A percentile compares a stretch with the other conserved stretches of the same genome.
These are phyloP conservation scores for Phrynocephalus forsythii DNA, from an alignment of 2,797 vertebrate genomes.

Conservation along the genomic window DNA sequence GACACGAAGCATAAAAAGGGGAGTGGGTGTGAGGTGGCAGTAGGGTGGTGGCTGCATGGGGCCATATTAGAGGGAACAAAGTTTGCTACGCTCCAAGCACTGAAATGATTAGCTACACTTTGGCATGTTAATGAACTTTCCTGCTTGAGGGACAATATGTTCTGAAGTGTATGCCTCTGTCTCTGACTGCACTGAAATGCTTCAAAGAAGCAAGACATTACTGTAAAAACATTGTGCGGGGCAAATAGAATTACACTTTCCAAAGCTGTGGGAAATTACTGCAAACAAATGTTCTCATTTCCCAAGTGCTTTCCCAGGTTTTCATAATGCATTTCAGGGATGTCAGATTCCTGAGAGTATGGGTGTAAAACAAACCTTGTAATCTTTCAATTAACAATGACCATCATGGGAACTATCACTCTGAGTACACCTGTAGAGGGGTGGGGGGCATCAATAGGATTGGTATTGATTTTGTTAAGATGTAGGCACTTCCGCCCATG, in stretches of 20 bases:
- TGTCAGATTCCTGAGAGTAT: neutral
- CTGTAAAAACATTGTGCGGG: conserved; percentile 30
- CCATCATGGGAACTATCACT: neutral
- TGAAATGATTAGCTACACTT: neutral
- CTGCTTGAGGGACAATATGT: neutral
- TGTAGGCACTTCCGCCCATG: too few relatives aligned
- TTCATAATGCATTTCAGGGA: neutral
- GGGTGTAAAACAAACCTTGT: neutral
- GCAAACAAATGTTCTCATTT: conserved; percentile 6
- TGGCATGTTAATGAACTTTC: conserved; percentile 38
- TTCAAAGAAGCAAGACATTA: conserved; percentile 18
- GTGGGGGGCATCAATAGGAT: neutral
- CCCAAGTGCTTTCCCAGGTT: neutral
- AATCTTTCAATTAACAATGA: neutral
- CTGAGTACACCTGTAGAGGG: neutral
- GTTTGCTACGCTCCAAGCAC: conserved; percentile 18
- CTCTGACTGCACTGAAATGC: conserved; percentile 21
- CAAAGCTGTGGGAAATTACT: conserved; percentile 4
- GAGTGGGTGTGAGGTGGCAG: neutral
- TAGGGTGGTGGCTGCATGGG: too few relatives aligned
- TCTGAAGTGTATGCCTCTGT: neutral
- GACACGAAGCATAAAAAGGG: neutral
- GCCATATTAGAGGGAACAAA: neutral
- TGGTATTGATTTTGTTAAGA: neutral
- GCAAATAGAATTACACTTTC: neutral